Evolutionary conservation across 1,140 invertebrate genomes (phyloP), one percentile per base, ranked within the genome.

Genomic region (Philotrypesis tridentata): DNA sequence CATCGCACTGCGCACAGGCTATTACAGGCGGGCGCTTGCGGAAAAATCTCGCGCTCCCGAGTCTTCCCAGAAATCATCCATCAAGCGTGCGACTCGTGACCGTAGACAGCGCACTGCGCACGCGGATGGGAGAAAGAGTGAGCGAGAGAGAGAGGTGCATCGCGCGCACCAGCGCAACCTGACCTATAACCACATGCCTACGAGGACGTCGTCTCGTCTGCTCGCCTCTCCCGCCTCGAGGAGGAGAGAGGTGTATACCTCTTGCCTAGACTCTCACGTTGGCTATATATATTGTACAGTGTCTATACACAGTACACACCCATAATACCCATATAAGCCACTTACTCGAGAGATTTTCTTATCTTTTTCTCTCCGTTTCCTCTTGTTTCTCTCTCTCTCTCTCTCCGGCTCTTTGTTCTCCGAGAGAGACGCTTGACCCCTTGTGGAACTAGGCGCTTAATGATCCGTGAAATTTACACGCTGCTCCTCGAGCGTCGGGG

Each of bases 141-240:
- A 60, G 7, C 14, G 55, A 61, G 63, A 65, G 63, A 0, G 27
- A 14, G 9, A 29, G 61, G 61, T 29, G 61, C 61, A 27, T n/a
- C 21, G 63, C 43, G 29, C 12, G 43, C 21, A 11, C 17, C 40
- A 1, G 9, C 33, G 9, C 31, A n/a, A 25, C 63, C n/a, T 70
- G 65, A 79, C 77, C 68, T 79, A 71, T 79, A 71, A 71, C 77
- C 48, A 40, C 76, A 48, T 55, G 33, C 37, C 21, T 33, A 12
- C 60, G 61, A 65, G 4, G 21, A 40, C 31, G 74, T 76, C 31
- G 37, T 63, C 21, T 55, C 29, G 43, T 61, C n/a, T n/a, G n/a
- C n/a, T 55, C 72, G 27, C 5, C 25, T 25, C 8, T n/a, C 33
- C 33, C n/a, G 48, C 48, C 4, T 55, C 21, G 48, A 55, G 48